phyloP scores from a whole-genome alignment of 1,140 invertebrate species.

The Streblospio benedicti region DNA sequence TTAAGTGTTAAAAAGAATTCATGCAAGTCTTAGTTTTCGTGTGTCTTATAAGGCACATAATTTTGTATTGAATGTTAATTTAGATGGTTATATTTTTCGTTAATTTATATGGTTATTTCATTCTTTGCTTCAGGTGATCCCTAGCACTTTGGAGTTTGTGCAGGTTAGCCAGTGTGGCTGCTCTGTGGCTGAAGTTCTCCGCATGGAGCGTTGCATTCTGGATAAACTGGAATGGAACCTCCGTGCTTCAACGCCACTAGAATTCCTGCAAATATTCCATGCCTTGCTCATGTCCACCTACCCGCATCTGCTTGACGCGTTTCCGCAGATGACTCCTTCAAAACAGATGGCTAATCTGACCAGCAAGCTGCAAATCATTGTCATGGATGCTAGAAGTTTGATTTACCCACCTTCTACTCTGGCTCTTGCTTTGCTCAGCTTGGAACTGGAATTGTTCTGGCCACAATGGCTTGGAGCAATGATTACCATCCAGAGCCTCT shows the following conservation, averaged over 20 bases:
- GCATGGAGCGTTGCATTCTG: conserved; percentile 45
- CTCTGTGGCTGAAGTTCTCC: conserved; percentile 41
- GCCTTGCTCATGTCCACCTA: conserved; percentile 35
- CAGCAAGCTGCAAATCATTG: conserved; percentile 32
- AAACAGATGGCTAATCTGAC: conserved; percentile 34
- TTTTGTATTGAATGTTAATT: too few relatives aligned
- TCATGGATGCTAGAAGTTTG: conserved; percentile 28
- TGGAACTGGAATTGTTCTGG: conserved; percentile 36
- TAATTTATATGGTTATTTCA: too few relatives aligned
- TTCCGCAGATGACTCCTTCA: conserved; percentile 37
- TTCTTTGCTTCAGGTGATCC: conserved; percentile 41
- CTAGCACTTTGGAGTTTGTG: conserved; percentile 41
- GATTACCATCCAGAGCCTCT: conserved; percentile 33
- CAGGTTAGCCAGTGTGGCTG: conserved; percentile 39
- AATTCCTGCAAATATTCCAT: conserved; percentile 47
- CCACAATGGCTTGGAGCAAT: conserved; percentile 36
- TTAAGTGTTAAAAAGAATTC: too few relatives aligned
- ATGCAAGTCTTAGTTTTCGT: too few relatives aligned
- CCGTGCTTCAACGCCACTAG: conserved; percentile 34
- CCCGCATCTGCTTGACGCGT: conserved; percentile 37
- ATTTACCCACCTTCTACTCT: conserved; percentile 32
- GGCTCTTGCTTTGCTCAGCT: conserved; percentile 36
- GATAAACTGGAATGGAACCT: conserved; percentile 43
- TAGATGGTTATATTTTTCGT: too few relatives aligned
- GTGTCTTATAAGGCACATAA: too few relatives aligned